Conservation (phyloP, 2,888 invertebrate species). For the Ormyrus nitidulus region DNA sequence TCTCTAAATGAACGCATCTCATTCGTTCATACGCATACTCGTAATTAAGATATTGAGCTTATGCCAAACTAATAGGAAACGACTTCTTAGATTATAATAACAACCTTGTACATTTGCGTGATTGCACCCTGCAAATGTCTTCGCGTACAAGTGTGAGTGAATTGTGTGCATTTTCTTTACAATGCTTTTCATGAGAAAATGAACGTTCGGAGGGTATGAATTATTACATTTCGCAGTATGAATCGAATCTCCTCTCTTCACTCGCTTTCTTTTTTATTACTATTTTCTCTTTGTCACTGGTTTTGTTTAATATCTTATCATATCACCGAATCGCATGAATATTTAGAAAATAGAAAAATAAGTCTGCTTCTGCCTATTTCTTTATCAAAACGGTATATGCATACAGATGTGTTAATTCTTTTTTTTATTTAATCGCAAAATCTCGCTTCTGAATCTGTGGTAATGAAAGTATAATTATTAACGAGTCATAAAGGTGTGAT, state of each 20-base stretch:
- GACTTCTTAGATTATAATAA: constrained; percentile 58
- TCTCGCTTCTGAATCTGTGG: constrained; percentile 57
- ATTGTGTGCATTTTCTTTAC: constrained; percentile 36
- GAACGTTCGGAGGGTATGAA: constrained; percentile 24
- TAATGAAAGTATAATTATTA: constrained; percentile 55
- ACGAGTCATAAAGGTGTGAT: constrained; percentile 47
- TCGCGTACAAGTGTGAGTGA: constrained; percentile 7
- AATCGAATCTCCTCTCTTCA: constrained; percentile 45
- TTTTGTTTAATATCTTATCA: constrained; percentile 50
- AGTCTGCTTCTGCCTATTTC: constrained; percentile 55
- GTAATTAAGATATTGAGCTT: constrained; percentile 55
- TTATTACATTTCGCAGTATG: constrained; percentile 35
- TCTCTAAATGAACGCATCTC: constrained; percentile 22
- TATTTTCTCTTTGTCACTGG: constrained; percentile 49
- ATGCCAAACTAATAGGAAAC: constrained; percentile 57
- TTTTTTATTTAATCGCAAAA: constrained; percentile 52
- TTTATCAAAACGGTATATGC: constrained; percentile 57
- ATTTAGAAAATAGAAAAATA: constrained; percentile 57
- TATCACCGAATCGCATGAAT: constrained; percentile 51
- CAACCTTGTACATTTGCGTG: constrained; percentile 54
- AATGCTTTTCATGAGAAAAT: constrained; percentile 46
- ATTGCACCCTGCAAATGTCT: constrained; percentile 44
- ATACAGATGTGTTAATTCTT: constrained; percentile 48
- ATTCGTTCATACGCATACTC: constrained; percentile 28
- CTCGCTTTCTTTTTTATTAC: constrained; percentile 44